phyloP scores from a whole-genome alignment of 1,140 invertebrate genomes.

The Zaprionus ghesquierei region DNA sequence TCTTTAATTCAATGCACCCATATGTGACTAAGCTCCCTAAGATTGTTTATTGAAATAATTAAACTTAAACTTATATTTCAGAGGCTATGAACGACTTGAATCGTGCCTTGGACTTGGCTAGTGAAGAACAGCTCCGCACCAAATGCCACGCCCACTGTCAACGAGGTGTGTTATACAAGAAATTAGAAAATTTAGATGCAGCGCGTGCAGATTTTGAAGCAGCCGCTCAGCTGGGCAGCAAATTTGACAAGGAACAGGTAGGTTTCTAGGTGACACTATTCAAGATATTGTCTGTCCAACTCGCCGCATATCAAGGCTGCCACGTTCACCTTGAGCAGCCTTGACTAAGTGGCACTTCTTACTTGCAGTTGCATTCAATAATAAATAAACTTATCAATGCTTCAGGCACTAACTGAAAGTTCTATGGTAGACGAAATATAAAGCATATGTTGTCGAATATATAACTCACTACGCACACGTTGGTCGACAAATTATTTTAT shows the following conservation, averaged over 20 bases:
- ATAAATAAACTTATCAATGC: too few relatives aligned
- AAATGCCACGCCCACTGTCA: constrained; percentile 90
- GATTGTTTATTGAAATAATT: background rate
- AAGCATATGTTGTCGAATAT: too few relatives aligned
- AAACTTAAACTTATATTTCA: constrained; percentile 77
- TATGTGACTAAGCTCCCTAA: too few relatives aligned
- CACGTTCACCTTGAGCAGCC: background rate
- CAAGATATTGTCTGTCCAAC: background rate
- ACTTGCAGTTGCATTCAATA: constrained; percentile 85
- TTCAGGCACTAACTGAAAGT: too few relatives aligned
- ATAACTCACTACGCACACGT: background rate
- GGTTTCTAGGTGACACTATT: background rate
- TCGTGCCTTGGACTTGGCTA: constrained; percentile 86
- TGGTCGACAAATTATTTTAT: constrained; percentile 14
- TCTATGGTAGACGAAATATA: too few relatives aligned
- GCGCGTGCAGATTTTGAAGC: constrained; percentile 88
- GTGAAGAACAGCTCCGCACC: constrained; percentile 84
- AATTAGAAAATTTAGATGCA: constrained; percentile 84
- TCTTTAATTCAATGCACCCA: too few relatives aligned
- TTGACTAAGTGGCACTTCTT: background rate
- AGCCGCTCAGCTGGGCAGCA: constrained; percentile 88
- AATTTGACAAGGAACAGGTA: constrained; percentile 89
- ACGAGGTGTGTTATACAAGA: constrained; percentile 87
- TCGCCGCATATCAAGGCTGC: too few relatives aligned
- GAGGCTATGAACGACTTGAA: constrained; percentile 89